Conservation (phyloP, 2,888 invertebrate genomes). For the Tenthredo amoena region DNA sequence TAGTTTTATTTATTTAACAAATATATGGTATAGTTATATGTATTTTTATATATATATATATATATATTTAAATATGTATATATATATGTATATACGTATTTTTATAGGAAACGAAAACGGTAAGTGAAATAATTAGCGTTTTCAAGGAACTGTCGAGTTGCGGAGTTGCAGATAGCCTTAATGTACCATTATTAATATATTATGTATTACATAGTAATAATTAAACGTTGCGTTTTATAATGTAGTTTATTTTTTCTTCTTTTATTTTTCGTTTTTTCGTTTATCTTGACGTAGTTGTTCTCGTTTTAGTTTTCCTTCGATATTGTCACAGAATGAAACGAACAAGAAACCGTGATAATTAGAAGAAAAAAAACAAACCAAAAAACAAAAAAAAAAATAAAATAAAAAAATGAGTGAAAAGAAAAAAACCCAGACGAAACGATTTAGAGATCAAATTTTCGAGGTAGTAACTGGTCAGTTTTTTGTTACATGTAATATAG, state of each 20-base stretch:
- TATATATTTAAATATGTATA: background rate
- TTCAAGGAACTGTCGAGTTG: constrained; percentile 50
- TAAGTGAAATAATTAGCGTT: constrained; percentile 42
- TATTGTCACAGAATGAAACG: background rate
- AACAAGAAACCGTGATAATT: background rate
- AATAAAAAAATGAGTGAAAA: background rate
- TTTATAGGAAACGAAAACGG: constrained; percentile 46
- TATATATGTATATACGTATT: constrained; percentile 16
- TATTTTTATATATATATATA: background rate
- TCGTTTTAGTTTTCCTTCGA: background rate
- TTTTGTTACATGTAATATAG: background rate
- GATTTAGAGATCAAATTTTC: background rate
- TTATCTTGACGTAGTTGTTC: background rate
- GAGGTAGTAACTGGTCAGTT: constrained; percentile 39
- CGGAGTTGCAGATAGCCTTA: constrained; percentile 30
- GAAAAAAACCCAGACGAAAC: background rate
- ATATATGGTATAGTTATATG: background rate
- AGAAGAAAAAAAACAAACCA: background rate
- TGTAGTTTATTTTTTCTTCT: background rate
- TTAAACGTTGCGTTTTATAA: background rate
- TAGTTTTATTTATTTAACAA: constrained; percentile 31
- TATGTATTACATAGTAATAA: background rate
- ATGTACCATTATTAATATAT: background rate
- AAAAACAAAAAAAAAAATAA: background rate
- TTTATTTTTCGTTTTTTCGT: background rate